Conservation (phyloP, 2,797 vertebrate species). For the Melanotaenia maccullochi region DNA sequence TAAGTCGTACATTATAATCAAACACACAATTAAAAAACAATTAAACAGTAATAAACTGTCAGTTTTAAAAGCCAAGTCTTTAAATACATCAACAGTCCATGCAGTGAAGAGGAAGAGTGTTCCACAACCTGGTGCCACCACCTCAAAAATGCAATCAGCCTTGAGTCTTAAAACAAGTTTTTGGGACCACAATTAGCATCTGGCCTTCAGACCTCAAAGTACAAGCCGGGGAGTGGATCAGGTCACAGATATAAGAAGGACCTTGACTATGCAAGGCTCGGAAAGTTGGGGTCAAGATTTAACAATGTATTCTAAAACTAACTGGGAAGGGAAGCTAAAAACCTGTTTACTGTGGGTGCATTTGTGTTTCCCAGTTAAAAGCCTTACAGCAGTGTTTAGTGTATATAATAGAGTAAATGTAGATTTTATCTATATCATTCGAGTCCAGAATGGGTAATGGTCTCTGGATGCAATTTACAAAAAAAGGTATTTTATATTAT, state of each 20-base stretch:
- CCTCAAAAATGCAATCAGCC: background rate
- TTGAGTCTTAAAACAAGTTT: too few relatives aligned
- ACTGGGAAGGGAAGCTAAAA: background rate
- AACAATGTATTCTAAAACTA: background rate
- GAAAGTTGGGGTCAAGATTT: background rate
- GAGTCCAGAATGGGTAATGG: constrained; percentile 8
- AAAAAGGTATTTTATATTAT: background rate
- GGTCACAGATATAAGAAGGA: background rate
- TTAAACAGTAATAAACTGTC: too few relatives aligned
- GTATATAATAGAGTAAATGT: background rate
- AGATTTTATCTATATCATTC: background rate
- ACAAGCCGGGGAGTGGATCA: background rate
- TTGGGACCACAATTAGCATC: too few relatives aligned
- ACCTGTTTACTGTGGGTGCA: background rate
- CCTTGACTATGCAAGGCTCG: background rate
- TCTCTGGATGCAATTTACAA: constrained; percentile 19
- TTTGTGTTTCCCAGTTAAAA: background rate
- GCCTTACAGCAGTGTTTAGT: background rate
- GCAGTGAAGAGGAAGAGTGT: background rate
- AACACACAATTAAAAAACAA: too few relatives aligned
- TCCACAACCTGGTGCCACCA: background rate
- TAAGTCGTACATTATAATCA: too few relatives aligned
- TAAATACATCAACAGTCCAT: too few relatives aligned
- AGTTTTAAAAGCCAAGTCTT: too few relatives aligned
- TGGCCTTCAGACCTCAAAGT: background rate